Evolutionary conservation across 2,113 vertebrate genomes (phyloP), one percentile per base, ranked within the genome.

Genomic region (Cyphomyrus plagiostoma): DNA sequence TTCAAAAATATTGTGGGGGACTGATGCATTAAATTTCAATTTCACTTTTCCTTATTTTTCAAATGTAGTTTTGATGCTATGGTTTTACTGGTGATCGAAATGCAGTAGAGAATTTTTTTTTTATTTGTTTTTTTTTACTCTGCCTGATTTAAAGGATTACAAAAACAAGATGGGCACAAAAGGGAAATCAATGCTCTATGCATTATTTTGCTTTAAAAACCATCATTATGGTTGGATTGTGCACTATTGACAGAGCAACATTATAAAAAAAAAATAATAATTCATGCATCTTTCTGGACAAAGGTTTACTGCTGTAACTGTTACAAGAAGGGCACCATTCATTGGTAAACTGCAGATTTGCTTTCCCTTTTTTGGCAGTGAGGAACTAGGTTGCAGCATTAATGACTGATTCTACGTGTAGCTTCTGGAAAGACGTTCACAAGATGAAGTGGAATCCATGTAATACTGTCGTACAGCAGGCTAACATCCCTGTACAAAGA

Each of bases 381-480:
- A 90, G 93, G 94, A 95, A 94, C 92, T 94, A 95, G 94, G 94
- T 93, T 96, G 95, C 95, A 97, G 95, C 96, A 94, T 96, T 96
- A 95, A 89, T 48, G 86, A 90, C 86, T 87, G 88, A 91, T 90
- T 53, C 86, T 80, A 3, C 52, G 26, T 62, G 26, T 90, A 94
- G 62, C 92, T 95, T 95, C 94, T 91, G 94, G 91, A 95, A 95
- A 91, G 92, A 94, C 93, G 93, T 92, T 91, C 93, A 66, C 86
- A 49, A 19, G 48, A 56, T 70, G 26, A 26, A 23, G 66, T 84
- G 0, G 35, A 88, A 46, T 62, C 50, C 10, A 49, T 45, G 23
- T 93, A 96, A 94, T 93, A 93, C 95, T 96, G 95, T 95, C 94
- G 50, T 89, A 23, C 42, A 84, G 77, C 80, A 88, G 88, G 87